Evolutionary conservation across 2,888 invertebrate species (phyloP).

Genomic region (Cataglyphis cursor): DNA sequence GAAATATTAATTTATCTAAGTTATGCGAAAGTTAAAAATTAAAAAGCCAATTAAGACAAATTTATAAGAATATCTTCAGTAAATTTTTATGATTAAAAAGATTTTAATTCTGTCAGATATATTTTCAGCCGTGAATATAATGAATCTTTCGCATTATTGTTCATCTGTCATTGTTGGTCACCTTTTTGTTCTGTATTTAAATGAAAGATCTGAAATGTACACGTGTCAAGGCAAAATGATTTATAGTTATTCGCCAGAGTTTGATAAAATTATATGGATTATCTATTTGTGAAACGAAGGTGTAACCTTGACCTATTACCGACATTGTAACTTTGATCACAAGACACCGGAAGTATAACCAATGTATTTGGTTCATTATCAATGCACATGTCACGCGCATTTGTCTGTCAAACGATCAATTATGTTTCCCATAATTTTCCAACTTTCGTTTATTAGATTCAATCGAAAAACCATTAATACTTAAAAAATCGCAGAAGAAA

Average conservation of each 20-base stretch:
- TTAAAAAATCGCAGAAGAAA: neutral
- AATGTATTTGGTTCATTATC: slow-evolving; percentile 55
- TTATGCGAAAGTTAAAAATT: neutral
- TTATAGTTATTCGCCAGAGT: slow-evolving; percentile 44
- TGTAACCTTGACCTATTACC: slow-evolving; percentile 72
- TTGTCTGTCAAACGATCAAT: neutral
- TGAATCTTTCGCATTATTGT: neutral
- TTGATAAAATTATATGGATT: slow-evolving; percentile 60
- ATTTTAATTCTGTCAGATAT: neutral
- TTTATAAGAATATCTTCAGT: neutral
- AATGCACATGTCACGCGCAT: slow-evolving; percentile 5
- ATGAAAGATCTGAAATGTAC: neutral
- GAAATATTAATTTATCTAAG: neutral
- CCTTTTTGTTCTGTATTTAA: neutral
- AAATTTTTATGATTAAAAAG: neutral
- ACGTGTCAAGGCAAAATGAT: slow-evolving; percentile 34
- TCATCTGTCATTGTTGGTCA: neutral
- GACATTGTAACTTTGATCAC: slow-evolving; percentile 73
- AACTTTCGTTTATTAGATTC: neutral
- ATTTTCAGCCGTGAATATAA: neutral
- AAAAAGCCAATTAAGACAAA: neutral
- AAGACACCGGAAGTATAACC: slow-evolving; percentile 56
- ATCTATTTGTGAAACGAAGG: slow-evolving; percentile 61
- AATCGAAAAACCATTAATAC: neutral
- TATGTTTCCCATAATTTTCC: neutral